Evolutionary conservation across 2,113 vertebrate genomes (phyloP), one percentile per base, ranked within the genome.

Genomic region (Oenanthe melanoleuca): DNA sequence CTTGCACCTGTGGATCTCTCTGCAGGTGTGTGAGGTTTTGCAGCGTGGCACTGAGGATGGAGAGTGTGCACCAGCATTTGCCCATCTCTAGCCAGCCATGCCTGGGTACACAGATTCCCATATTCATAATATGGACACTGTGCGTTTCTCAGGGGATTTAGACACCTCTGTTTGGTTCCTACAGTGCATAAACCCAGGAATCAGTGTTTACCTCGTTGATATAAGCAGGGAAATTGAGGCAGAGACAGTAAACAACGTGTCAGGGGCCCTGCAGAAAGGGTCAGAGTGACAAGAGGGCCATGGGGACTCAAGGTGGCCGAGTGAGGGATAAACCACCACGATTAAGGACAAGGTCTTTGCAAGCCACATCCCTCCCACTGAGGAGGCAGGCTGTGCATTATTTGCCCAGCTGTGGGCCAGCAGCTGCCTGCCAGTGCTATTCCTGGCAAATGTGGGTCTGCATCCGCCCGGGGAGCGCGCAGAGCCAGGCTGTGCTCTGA

Each of bases 381-480:
- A 86, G 71, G 42, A 89, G 56, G 75, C 74, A 44, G 73, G 64
- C n/a, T 31, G 25, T 83, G 63, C 60, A 2, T 86, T 60, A 2
- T 86, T 60, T 52, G 40, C 75, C 82, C 79, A 92, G 89, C 87
- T 92, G 81, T 82, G 66, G 85, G 75, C 1, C 26, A 91, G 94
- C 88, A 93, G 87, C 73, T 95, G 94, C 74, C 24, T 66, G 12
- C 12, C 47, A 82, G 83, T 7, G 77, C 80, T 95, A 80, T 94
- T 95, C 65, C 92, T 89, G 69, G 86, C 82, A 42, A 92, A 93
- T 81, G 57, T 89, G 89, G 82, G 93, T 96, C 92, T 96, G 79
- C 69, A 81, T 92, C 75, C 40, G 8, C 85, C 63, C 9, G 23
- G 82, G 88, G 82, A 96, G 80, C 81, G 31, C 10, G 3, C 8